Evolutionary conservation across 2,888 invertebrate genomes (phyloP).

Genomic region (Orchesella flavescens): DNA sequence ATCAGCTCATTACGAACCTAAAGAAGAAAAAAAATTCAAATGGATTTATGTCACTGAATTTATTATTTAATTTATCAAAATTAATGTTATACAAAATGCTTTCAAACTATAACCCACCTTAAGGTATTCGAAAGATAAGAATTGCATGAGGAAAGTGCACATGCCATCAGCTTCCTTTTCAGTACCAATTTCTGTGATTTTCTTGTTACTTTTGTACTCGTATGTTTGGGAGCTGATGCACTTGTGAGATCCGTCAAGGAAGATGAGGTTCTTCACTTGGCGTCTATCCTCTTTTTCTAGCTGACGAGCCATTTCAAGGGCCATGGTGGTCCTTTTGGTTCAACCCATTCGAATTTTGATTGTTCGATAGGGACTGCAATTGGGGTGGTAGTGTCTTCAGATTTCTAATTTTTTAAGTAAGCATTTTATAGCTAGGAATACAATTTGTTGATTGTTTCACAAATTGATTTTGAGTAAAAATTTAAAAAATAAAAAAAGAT

Average conservation of each 20-base stretch:
- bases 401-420: constrained; percentile 41
- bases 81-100: not conserved
- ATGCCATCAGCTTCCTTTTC: constrained; percentile 79
- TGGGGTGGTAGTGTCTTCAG: constrained; percentile 8
- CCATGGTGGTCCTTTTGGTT: constrained; percentile 88
- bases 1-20: constrained; percentile 79
- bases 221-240: constrained; percentile 86
- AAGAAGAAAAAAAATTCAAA: constrained; percentile 62
- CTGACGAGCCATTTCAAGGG: constrained; percentile 94
- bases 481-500: constrained; percentile 64
- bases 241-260: constrained; percentile 92
- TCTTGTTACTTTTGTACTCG: constrained; percentile 76
- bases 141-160: constrained; percentile 87
- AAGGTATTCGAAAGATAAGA: constrained; percentile 84
- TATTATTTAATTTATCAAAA: not conserved
- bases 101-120: too few relatives aligned
- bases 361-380: constrained; percentile 82
- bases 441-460: too few relatives aligned
- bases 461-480: not conserved
- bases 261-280: constrained; percentile 78
- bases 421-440: too few relatives aligned
- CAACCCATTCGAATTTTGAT: constrained; percentile 86
- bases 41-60: too few relatives aligned
- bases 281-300: constrained; percentile 80
- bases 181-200: constrained; percentile 77